Evolutionary conservation across 2,113 vertebrate species (phyloP), one percentile per base, ranked within the genome.

Genomic region (Pelvicachromis taeniatus): DNA sequence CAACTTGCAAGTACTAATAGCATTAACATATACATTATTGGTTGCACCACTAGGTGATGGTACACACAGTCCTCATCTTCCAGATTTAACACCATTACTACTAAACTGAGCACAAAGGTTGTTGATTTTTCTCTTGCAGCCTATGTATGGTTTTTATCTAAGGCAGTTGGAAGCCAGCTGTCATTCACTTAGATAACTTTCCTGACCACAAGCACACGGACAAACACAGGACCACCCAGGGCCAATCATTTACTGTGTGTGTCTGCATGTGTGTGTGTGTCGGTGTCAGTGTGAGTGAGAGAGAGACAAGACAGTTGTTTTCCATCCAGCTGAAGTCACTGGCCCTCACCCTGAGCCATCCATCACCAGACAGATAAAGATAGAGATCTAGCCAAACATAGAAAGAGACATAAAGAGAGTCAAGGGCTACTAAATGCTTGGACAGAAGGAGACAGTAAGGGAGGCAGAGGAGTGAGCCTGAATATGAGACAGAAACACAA

Each of bases 151-250:
- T 78, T 91, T 86, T 81, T 85, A 90, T 92, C 88, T 68, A 3
- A 82, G 75, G 40, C 85, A 91, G 85, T 87, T 86, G 81, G 91
- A 88, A 87, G 85, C 83, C 89, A 90, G 86, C 85, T 91, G 92
- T 89, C 93, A 91, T 29, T 94, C 92, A 91, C 45, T 77, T 53
- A 88, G 92, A 94, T 92, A 93, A 94, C 86, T 83, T 63, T 56
- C 55, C 81, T 80, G 55, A 82, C 55, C 59, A 85, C 86, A 90
- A 50, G 85, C 91, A 91, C 79, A 86, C 77, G 77, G 59, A 63
- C 89, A 91, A 80, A 86, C 80, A 81, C 70, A 81, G 29, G 85
- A 88, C 92, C 90, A 89, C 91, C 85, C 81, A 88, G 78, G 84
- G 88, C 50, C 59, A 79, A 78, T 78, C 33, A 35, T 13, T 56